Base-by-base conservation (phyloP, 2,797 vertebrate species). In the Rachycentron canadum region DNA sequence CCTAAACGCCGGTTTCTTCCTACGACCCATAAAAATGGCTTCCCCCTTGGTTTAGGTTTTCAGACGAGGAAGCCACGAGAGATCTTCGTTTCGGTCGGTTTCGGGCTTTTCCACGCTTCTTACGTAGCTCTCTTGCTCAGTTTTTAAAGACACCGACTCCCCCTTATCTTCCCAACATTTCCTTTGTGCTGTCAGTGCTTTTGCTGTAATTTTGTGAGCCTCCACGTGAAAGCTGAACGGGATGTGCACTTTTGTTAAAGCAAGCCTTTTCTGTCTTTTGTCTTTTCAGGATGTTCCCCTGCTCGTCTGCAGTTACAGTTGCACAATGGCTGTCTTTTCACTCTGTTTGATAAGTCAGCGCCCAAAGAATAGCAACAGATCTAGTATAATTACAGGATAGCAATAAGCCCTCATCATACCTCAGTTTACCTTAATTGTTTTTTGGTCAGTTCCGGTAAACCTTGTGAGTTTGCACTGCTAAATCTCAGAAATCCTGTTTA, bases 261-360 rank as follows among this genome's bases (percentile, higher is more conserved):
- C 25, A 12, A 43, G 0, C 16, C 17, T 66, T 73, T 50, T 69
- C 4, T 85, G 7, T 66, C 16, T 67, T 59, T 43, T 78, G 30
- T 83, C 34, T 86, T 79, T 95, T 75, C 93, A 97, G 96, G 91
- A 96, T 97, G 96, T 91, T 87, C 91, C 85, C 87, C 90, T 92
- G 91, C 93, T 93, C 92, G 85, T 86, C 91, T 88, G 87, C 89
- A 88, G 83, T 93, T 74, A 86, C 81, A 89, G 49, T 92, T 93
- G 74, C 94, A 96, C 93, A 94, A 97, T 97, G 97, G 96, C 92
- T 84, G 91, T 91, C 89, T 80, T 40, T 86, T 91, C 89, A 80
- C 78, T 90, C 81, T 85, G 89, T 87, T 49, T 95, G 93, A 94
- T 84, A 73, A 81, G 88, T 66, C 92, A 86, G 90, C 93, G 85